phyloP scores from a whole-genome alignment of 2,888 invertebrate genomes.

The Helicoverpa assulta region DNA sequence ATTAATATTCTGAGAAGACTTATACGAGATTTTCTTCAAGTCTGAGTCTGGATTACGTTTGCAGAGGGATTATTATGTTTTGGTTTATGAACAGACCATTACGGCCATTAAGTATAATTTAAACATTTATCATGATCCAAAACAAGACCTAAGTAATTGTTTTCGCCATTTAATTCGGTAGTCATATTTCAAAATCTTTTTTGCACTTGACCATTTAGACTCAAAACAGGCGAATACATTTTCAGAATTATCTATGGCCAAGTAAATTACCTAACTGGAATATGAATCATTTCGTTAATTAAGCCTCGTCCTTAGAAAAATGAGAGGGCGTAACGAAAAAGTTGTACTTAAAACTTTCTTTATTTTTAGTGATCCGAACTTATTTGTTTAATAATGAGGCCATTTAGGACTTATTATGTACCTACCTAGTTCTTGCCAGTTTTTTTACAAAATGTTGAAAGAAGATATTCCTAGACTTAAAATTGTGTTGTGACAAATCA shows the following conservation, averaged over 20 bases:
- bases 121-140: background rate
- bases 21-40: background rate
- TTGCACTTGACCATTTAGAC: conserved; percentile 6
- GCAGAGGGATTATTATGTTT: background rate
- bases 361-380: background rate
- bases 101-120: too few relatives aligned
- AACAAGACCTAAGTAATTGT: background rate
- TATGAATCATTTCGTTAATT: conserved; percentile 32
- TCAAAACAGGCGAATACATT: conserved; percentile 28
- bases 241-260: conserved; percentile 2
- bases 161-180: background rate
- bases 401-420: conserved; percentile 17
- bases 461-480: background rate
- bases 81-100: background rate
- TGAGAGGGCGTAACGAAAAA: conserved; percentile 18
- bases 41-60: background rate
- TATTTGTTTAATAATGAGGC: conserved; percentile 8
- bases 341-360: conserved; percentile 12
- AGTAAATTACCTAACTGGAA: conserved; percentile 14
- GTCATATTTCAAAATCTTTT: background rate
- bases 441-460: background rate
- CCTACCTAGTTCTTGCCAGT: background rate
- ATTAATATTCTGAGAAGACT: conserved; percentile 2
- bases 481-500: too few relatives aligned
- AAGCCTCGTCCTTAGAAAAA: conserved; percentile 26